Percentiles rank a stretch among this genome's conserved stretches.
These are phyloP conservation scores for Nibea albiflora DNA, from an alignment of 2,113 vertebrate species.

Conservation along the genomic window DNA sequence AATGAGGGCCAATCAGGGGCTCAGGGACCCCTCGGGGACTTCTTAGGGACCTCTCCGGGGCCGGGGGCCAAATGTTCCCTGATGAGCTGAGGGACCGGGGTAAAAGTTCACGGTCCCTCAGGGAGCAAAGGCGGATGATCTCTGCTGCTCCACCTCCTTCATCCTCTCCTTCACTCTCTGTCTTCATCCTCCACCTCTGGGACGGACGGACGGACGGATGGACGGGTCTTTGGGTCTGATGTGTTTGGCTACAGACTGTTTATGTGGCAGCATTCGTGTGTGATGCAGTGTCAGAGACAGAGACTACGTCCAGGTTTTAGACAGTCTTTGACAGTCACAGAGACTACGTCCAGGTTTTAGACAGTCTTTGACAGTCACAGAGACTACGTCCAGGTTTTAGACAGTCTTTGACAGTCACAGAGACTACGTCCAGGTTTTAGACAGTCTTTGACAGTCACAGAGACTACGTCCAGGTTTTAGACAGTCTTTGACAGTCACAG, in stretches of 20 bases:
- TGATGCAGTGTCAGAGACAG: slow-evolving; percentile 29
- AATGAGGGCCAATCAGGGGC: slow-evolving; percentile 33
- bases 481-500: too few relatives aligned
- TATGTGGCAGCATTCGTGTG: slow-evolving; percentile 7
- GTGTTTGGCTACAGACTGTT: slow-evolving; percentile 33
- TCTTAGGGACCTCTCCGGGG: slow-evolving; percentile 16
- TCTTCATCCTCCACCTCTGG: slow-evolving; percentile 1
- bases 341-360: too few relatives aligned
- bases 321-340: too few relatives aligned
- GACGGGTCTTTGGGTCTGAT: slow-evolving; percentile 30
- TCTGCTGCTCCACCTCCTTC: neutral
- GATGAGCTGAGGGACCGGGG: slow-evolving; percentile 47
- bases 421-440: too few relatives aligned
- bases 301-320: too few relatives aligned
- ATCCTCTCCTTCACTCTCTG: too few relatives aligned
- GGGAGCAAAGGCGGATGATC: slow-evolving; percentile 32
- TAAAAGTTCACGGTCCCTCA: slow-evolving; percentile 42
- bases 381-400: too few relatives aligned
- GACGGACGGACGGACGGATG: neutral
- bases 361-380: too few relatives aligned
- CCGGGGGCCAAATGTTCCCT: slow-evolving; percentile 3
- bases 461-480: too few relatives aligned
- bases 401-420: too few relatives aligned
- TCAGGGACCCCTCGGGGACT: slow-evolving; percentile 31
- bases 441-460: too few relatives aligned